Evolutionary conservation across 2,797 vertebrate species (phyloP).

Genomic region (Anguilla megastoma): DNA sequence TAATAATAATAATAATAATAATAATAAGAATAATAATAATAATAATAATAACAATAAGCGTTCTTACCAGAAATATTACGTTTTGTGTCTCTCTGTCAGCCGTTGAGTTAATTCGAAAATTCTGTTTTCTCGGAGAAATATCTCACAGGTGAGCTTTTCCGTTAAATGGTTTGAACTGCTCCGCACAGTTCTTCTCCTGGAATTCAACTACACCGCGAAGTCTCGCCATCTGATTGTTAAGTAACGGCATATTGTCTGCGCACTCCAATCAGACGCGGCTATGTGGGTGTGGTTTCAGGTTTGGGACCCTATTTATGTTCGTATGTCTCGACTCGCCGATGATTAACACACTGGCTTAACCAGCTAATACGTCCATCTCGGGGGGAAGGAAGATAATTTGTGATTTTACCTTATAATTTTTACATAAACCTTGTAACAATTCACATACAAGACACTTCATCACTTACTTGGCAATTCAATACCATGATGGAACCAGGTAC

Average conservation of each 20-base stretch:
- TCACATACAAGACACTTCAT: neutral
- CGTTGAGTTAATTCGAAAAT: neutral
- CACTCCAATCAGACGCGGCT: slow-evolving; percentile 19
- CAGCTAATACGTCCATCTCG: neutral
- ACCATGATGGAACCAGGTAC: neutral
- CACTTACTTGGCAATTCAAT: neutral
- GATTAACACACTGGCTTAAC: neutral
- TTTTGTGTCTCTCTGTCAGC: neutral
- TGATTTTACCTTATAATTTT: neutral
- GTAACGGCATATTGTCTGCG: neutral
- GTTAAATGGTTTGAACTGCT: no score
- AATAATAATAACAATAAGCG: neutral
- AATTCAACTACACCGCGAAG: neutral
- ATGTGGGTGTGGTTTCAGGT: slow-evolving; percentile 33
- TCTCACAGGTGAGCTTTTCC: neutral
- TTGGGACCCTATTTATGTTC: neutral
- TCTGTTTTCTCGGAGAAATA: neutral
- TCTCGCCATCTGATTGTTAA: slow-evolving; percentile 7
- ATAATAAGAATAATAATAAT: neutral
- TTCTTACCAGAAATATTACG: slow-evolving; percentile 1
- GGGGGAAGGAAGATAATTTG: neutral
- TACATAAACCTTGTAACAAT: neutral
- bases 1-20: neutral
- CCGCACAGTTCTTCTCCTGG: neutral
- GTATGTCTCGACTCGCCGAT: neutral